Conservation (phyloP, 2,113 vertebrate species). For the Ancistrus triradiatus region DNA sequence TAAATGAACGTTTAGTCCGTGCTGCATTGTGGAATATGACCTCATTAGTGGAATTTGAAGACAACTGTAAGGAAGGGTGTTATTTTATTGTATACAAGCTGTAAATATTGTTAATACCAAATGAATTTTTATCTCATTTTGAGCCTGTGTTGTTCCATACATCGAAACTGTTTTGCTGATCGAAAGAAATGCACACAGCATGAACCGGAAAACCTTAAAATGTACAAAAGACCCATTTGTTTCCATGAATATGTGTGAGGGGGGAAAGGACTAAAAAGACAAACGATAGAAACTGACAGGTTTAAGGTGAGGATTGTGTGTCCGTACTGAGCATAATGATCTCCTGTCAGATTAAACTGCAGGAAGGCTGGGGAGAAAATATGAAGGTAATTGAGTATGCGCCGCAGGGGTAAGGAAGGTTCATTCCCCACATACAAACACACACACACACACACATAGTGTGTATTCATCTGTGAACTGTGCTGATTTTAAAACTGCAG, state of each 20-base stretch:
- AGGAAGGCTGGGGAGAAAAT: constrained; percentile 27
- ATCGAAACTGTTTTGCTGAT: too few relatives aligned
- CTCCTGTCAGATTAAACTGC: constrained; percentile 13
- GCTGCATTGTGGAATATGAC: too few relatives aligned
- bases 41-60: too few relatives aligned
- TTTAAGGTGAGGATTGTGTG: constrained; percentile 19
- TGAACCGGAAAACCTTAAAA: background rate
- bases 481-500: constrained; percentile 51
- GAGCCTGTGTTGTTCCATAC: too few relatives aligned
- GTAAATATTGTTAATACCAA: constrained; percentile 50
- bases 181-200: background rate
- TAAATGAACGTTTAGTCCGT: too few relatives aligned
- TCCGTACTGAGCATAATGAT: constrained; percentile 14
- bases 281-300: constrained; percentile 16
- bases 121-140: too few relatives aligned
- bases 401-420: background rate
- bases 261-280: background rate
- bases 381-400: constrained; percentile 27
- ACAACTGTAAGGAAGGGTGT: too few relatives aligned
- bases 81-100: constrained; percentile 36
- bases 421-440: constrained; percentile 15
- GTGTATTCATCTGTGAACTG: constrained; percentile 30
- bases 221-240: background rate
- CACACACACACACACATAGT: constrained; percentile 3
- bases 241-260: constrained; percentile 20